These are phyloP conservation scores for Empidonax alnorum DNA, from an alignment of 2,113 vertebrate genomes.

Conservation along the genomic window DNA sequence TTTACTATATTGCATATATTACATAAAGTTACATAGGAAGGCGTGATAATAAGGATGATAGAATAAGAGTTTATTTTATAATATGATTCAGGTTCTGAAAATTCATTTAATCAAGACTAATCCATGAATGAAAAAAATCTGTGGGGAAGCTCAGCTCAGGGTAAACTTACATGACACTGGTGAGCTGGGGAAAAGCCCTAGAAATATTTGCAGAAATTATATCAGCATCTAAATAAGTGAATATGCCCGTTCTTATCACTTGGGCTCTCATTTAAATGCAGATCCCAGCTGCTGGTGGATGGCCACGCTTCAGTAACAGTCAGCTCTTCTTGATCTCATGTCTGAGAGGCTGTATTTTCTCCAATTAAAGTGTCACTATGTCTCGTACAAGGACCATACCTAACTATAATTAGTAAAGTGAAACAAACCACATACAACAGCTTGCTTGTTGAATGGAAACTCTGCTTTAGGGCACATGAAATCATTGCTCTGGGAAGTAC, in stretches of 20 bases:
- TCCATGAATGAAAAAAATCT: background rate
- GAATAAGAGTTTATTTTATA: background rate
- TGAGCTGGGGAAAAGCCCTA: background rate
- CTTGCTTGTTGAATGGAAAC: background rate
- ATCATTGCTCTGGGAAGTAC: background rate
- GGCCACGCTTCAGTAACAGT: background rate
- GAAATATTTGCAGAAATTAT: background rate
- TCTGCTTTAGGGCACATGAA: background rate
- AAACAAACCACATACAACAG: background rate
- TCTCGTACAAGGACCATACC: background rate
- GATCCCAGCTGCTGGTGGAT: background rate
- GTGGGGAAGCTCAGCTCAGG: background rate
- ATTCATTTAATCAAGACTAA: background rate
- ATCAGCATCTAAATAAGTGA: background rate
- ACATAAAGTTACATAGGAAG: background rate
- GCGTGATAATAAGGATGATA: background rate
- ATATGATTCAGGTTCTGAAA: background rate
- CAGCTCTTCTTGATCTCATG: background rate
- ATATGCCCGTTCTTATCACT: background rate
- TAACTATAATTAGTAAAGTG: background rate
- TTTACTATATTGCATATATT: background rate
- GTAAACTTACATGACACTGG: background rate
- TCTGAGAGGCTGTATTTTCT: background rate
- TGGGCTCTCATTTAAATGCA: background rate
- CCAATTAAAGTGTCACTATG: background rate